These are phyloP conservation scores for Erannis defoliaria DNA, from an alignment of 2,888 invertebrate genomes.

Conservation along the genomic window DNA sequence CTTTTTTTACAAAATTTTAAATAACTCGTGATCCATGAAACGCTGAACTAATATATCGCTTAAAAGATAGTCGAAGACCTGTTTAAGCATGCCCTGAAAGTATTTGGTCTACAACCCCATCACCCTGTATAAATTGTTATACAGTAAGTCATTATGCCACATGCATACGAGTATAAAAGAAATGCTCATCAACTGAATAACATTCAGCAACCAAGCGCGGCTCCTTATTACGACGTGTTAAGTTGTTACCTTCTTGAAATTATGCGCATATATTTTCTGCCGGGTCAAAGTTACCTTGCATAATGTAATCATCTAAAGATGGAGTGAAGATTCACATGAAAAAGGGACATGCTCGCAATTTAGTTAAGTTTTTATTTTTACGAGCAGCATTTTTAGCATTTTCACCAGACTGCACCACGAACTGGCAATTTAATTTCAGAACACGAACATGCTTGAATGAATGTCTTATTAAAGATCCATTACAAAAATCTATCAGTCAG, in stretches of 20 bases:
- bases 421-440: not conserved
- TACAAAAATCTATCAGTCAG: slow-evolving; percentile 16
- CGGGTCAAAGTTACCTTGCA: slow-evolving; percentile 45
- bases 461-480: not conserved
- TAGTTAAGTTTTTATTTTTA: not conserved
- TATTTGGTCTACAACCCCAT: not conserved
- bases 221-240: slow-evolving; percentile 52
- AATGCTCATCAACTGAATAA: slow-evolving; percentile 16
- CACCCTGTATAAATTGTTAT: not conserved
- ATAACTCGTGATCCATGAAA: no score
- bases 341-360: slow-evolving; percentile 9
- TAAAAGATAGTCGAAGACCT: no score
- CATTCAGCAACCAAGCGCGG: slow-evolving; percentile 21
- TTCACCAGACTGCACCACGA: not conserved
- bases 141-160: not conserved
- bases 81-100: no score
- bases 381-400: not conserved
- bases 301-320: slow-evolving; percentile 28
- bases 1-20: no score
- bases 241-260: slow-evolving; percentile 52
- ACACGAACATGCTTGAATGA: not conserved
- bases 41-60: no score
- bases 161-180: slow-evolving; percentile 14
- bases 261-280: slow-evolving; percentile 55
- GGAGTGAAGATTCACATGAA: slow-evolving; percentile 21